Evolutionary conservation across 2,888 invertebrate genomes (phyloP).

Genomic region (Drosophila borborema): DNA sequence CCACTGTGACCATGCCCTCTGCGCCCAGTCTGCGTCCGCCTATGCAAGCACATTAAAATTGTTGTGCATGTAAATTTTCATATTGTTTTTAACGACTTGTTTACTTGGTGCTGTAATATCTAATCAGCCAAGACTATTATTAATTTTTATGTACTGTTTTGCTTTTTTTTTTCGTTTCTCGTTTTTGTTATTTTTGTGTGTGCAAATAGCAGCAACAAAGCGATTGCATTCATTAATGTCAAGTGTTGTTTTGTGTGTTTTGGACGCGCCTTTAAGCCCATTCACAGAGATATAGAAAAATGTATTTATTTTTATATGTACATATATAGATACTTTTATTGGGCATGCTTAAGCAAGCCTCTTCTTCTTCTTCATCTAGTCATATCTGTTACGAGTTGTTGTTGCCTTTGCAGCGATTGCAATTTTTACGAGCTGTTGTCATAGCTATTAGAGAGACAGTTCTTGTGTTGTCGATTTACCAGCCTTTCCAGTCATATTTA

Average conservation of each 20-base stretch:
- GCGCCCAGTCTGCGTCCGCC: conserved; percentile 12
- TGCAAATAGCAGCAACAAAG: conserved; percentile 28
- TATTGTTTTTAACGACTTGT: conserved; percentile 41
- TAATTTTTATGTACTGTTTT: conserved; percentile 29
- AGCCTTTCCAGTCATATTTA: conserved; percentile 36
- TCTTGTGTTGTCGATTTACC: conserved; percentile 39
- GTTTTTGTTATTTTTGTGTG: neutral
- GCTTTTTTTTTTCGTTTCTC: neutral
- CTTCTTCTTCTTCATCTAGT: conserved; percentile 8
- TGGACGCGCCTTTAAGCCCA: conserved; percentile 37
- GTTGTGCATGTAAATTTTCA: conserved; percentile 40
- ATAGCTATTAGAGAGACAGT: conserved; percentile 41
- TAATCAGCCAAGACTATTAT: conserved; percentile 48
- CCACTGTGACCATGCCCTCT: conserved; percentile 21
- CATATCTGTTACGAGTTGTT: conserved; percentile 13
- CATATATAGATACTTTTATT: conserved; percentile 46
- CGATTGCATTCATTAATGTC: conserved; percentile 66
- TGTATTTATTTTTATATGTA: conserved; percentile 13
- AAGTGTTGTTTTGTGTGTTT: conserved; percentile 41
- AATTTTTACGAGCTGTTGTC: conserved; percentile 54
- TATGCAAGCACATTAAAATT: conserved; percentile 18
- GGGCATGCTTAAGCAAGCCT: conserved; percentile 21
- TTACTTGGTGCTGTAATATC: conserved; percentile 49
- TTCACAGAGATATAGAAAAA: conserved; percentile 22
- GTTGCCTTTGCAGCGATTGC: conserved; percentile 53